Evolutionary conservation across 2,797 vertebrate genomes (phyloP).

Genomic region (Argya squamiceps): DNA sequence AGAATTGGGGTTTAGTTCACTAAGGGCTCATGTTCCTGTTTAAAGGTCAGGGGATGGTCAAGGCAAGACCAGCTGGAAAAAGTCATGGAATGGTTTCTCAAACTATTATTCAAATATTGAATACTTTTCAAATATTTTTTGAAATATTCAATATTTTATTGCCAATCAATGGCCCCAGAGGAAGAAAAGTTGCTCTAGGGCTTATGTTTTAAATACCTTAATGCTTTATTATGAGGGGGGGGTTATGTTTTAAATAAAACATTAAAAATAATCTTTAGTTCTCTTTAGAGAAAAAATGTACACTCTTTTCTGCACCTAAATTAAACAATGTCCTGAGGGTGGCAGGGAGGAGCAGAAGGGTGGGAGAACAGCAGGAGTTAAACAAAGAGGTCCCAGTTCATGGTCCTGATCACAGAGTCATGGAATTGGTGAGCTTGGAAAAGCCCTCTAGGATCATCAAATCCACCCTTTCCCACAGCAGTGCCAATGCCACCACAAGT

Average conservation of each 20-base stretch:
- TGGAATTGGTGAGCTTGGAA: neutral
- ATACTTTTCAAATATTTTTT: neutral
- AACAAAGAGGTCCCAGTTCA: neutral
- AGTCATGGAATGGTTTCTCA: neutral
- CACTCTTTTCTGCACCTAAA: neutral
- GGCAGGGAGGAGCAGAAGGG: neutral
- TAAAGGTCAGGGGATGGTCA: neutral
- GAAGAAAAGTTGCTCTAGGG: neutral
- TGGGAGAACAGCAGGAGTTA: neutral
- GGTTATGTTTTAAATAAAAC: neutral
- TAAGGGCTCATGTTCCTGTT: rapidly evolving
- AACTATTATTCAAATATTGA: neutral
- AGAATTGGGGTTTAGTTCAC: rapidly evolving
- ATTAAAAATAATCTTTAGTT: neutral
- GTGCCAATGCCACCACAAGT: neutral
- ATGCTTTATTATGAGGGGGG: neutral
- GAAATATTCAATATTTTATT: neutral
- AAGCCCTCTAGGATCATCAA: neutral
- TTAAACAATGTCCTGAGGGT: neutral
- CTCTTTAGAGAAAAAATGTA: neutral
- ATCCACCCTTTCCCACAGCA: neutral
- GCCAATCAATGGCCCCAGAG: neutral
- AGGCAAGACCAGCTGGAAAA: neutral
- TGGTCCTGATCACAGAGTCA: neutral
- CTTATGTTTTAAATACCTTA: neutral